A percentile compares a stretch with the other conserved stretches of the same genome.
These are phyloP conservation scores for Dissostichus mawsoni DNA, from an alignment of 2,113 vertebrate species.

Conservation along the genomic window DNA sequence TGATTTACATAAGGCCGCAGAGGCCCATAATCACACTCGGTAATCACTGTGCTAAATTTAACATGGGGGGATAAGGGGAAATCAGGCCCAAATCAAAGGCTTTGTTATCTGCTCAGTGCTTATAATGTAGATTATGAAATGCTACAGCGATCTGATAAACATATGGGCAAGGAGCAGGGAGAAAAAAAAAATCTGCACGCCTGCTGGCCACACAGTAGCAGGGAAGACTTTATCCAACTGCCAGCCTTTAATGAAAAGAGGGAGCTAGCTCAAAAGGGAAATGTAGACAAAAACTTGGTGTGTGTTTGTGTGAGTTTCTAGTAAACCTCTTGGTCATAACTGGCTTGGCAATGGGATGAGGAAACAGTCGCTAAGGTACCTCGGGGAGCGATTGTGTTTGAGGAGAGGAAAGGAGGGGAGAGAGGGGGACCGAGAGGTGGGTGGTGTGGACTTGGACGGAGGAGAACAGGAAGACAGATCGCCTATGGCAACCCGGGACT, in stretches of 20 bases:
- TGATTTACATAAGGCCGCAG: conserved; percentile 64
- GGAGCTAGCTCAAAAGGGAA: conserved; percentile 56
- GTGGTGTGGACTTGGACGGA: conserved; percentile 57
- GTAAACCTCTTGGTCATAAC: conserved; percentile 64
- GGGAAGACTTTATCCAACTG: conserved; percentile 54
- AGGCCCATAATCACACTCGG: conserved; percentile 64
- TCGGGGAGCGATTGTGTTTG: conserved; percentile 76
- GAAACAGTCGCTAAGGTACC: conserved; percentile 69
- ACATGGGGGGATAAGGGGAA: conserved; percentile 68
- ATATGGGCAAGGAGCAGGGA: conserved; percentile 55
- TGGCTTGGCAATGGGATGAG: conserved; percentile 61
- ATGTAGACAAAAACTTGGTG: conserved; percentile 33
- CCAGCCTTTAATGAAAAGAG: conserved; percentile 68
- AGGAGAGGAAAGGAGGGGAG: conserved; percentile 52
- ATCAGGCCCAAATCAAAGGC: conserved; percentile 76
- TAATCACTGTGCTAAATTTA: conserved; percentile 82
- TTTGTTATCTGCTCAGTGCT: conserved; percentile 70
- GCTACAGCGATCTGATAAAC: conserved; percentile 79
- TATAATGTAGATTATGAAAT: conserved; percentile 72
- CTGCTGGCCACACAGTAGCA: conserved; percentile 77
- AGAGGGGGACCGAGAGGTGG: conserved; percentile 44
- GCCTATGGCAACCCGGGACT: conserved; percentile 83
- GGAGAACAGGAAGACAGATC: conserved; percentile 82
- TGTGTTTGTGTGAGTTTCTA: conserved; percentile 29
- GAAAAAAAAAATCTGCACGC: conserved; percentile 72